phyloP scores from a whole-genome alignment of 64 coral and sea anemone species.

The Stylophora pistillata region DNA sequence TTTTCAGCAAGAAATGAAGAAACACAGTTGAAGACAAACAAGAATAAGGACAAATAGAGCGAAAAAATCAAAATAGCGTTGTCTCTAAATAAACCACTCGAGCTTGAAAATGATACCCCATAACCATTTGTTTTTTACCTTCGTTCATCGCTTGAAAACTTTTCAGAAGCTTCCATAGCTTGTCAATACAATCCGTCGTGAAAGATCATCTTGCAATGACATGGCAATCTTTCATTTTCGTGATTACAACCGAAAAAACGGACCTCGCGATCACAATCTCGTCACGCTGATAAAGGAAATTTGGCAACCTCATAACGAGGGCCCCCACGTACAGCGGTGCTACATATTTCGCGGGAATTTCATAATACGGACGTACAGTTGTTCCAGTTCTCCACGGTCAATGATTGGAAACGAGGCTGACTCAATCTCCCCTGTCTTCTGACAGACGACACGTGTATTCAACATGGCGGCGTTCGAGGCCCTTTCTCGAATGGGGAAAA shows the following conservation, averaged over 20 bases:
- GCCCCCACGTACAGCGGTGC: not conserved
- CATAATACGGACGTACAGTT: too few relatives aligned
- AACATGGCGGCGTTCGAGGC: slow-evolving; percentile 46
- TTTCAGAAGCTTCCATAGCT: not conserved
- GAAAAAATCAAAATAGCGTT: not conserved
- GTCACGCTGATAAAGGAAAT: not conserved
- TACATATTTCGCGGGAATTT: not conserved
- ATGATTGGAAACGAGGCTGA: not conserved
- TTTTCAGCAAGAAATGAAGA: too few relatives aligned
- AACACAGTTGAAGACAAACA: not conserved
- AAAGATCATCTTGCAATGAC: not conserved
- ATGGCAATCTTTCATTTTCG: not conserved
- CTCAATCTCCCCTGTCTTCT: not conserved
- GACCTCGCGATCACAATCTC: not conserved
- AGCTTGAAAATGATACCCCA: not conserved
- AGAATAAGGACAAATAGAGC: not conserved
- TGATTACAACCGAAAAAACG: not conserved
- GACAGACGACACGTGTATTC: slow-evolving; percentile 63
- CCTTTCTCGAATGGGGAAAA: not conserved
- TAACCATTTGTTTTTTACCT: not conserved
- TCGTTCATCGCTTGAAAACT: not conserved
- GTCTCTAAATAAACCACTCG: not conserved
- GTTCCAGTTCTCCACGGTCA: not conserved
- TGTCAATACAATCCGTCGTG: not conserved
- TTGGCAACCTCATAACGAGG: not conserved